These are phyloP conservation scores for Bombus picipes DNA, from an alignment of 1,140 invertebrate genomes.

Conservation along the genomic window DNA sequence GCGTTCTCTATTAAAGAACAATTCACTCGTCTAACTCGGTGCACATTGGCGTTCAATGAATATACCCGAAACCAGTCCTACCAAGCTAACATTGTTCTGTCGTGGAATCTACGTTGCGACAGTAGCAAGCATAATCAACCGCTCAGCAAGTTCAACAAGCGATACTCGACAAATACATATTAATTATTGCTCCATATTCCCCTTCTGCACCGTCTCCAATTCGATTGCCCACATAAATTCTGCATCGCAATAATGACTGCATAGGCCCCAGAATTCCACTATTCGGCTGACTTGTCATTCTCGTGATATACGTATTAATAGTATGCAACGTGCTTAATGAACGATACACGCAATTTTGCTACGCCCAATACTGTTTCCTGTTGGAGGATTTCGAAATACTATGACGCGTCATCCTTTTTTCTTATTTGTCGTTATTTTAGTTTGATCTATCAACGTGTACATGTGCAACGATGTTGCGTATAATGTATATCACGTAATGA, in stretches of 20 bases:
- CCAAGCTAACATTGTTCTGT: conserved; percentile 7
- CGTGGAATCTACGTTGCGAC: neutral
- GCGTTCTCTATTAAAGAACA: neutral
- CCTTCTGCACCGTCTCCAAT: conserved; percentile 9
- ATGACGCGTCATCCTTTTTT: too few relatives aligned
- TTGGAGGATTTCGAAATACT: neutral
- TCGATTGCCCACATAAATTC: conserved; percentile 45
- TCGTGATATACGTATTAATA: neutral
- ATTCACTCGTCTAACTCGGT: neutral
- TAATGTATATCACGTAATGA: too few relatives aligned
- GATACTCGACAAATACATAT: conserved; percentile 71
- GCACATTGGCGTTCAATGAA: neutral
- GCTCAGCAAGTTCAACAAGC: conserved; percentile 69
- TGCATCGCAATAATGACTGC: conserved; percentile 9
- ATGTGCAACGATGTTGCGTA: too few relatives aligned
- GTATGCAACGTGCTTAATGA: neutral
- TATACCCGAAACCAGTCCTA: neutral
- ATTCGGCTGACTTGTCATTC: conserved; percentile 14
- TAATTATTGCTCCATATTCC: conserved; percentile 68
- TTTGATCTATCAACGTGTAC: too few relatives aligned
- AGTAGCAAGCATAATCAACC: conserved; percentile 72
- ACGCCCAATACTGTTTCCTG: neutral
- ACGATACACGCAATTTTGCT: neutral
- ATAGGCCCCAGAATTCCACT: conserved; percentile 5
- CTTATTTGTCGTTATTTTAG: too few relatives aligned